phyloP scores from a whole-genome alignment of 2,113 vertebrate species.

The Urocitellus parryii region DNA sequence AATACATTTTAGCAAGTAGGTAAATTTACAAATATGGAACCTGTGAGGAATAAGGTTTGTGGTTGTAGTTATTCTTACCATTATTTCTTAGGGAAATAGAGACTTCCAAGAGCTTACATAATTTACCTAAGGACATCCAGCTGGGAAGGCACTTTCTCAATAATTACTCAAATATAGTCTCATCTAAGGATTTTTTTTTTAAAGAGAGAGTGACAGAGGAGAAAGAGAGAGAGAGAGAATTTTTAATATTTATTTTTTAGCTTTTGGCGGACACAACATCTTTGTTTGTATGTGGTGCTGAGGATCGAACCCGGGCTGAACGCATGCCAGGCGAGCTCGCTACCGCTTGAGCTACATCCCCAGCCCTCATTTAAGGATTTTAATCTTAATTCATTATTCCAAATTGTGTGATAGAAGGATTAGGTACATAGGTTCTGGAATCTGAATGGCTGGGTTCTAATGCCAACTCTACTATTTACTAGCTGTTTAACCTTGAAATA shows the following conservation, averaged over 20 bases:
- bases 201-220: too few relatives aligned
- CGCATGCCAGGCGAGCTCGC: too few relatives aligned
- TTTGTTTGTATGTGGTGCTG: too few relatives aligned
- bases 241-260: too few relatives aligned
- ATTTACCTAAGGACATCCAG: not conserved
- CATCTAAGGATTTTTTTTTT: not conserved
- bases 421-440: not conserved
- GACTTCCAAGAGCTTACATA: not conserved
- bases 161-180: not conserved
- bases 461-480: not conserved
- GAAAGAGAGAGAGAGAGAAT: too few relatives aligned
- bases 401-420: constrained; percentile 11
- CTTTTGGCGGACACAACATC: too few relatives aligned
- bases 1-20: not conserved
- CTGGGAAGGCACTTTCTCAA: not conserved
- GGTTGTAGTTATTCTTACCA: not conserved
- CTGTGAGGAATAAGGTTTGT: not conserved
- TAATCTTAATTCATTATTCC: not conserved
- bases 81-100: not conserved
- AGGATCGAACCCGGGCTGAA: too few relatives aligned
- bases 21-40: not conserved
- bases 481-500: not conserved
- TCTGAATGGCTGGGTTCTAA: not conserved
- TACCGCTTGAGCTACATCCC: too few relatives aligned
- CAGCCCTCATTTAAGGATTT: not conserved